Percentiles rank a stretch among this genome's conserved stretches.
Evolutionary conservation across 2,888 invertebrate species (phyloP).

Genomic region (Drosophila borealis): DNA sequence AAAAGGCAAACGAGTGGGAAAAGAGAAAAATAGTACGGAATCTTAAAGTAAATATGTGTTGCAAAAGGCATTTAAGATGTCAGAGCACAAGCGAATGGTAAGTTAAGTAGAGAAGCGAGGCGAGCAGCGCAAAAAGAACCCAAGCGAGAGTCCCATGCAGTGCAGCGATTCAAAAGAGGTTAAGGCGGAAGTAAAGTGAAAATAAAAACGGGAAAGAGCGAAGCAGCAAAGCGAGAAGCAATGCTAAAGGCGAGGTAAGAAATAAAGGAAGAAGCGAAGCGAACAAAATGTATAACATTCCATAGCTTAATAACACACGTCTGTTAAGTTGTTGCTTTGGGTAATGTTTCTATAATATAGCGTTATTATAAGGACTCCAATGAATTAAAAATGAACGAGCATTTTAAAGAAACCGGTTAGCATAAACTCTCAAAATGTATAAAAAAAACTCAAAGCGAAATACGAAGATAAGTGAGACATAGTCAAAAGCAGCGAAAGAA

Average conservation of each 20-base stretch:
- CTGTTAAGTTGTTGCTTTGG: not conserved
- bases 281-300: not conserved
- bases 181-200: not conserved
- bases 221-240: not conserved
- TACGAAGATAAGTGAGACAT: not conserved
- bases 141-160: not conserved
- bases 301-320: no score
- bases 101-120: not conserved
- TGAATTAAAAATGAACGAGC: no score
- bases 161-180: slow-evolving; percentile 10
- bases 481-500: not conserved
- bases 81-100: not conserved
- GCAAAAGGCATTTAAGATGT: not conserved
- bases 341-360: no score
- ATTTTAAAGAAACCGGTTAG: no score
- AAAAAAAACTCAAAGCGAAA: no score
- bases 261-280: not conserved
- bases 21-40: not conserved
- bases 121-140: not conserved
- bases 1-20: not conserved
- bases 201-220: not conserved
- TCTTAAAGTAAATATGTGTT: not conserved
- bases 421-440: no score
- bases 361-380: no score
- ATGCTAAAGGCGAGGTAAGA: not conserved